phyloP scores from a whole-genome alignment of 2,888 invertebrate genomes.

The Agrotis ipsilon region DNA sequence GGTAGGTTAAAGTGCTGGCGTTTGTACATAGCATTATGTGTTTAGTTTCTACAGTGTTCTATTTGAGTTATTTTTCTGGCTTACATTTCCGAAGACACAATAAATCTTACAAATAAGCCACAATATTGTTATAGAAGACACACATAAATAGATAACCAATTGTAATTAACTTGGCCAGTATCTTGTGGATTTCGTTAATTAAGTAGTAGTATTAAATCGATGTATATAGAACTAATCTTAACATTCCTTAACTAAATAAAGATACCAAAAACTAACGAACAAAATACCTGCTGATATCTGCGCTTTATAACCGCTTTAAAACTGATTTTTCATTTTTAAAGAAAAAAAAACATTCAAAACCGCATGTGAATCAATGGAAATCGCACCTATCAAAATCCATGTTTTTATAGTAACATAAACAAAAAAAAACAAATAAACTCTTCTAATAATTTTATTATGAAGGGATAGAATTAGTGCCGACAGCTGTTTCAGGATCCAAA shows the following conservation, averaged over 20 bases:
- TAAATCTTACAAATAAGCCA: not conserved
- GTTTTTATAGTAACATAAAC: not conserved
- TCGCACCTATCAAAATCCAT: not conserved
- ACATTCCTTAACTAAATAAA: constrained; percentile 24
- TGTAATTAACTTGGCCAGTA: constrained; percentile 8
- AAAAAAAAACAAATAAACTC: too few species aligned
- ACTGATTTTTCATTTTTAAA: too few species aligned
- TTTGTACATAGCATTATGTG: too few species aligned
- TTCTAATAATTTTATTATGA: too few species aligned
- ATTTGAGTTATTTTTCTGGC: not conserved
- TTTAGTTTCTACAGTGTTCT: too few species aligned
- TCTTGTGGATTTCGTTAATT: constrained; percentile 7
- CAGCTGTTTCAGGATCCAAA: not conserved
- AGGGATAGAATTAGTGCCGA: constrained; percentile 5
- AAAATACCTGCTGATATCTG: not conserved
- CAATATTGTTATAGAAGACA: constrained; percentile 3
- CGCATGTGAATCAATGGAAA: not conserved
- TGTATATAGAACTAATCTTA: constrained; percentile 21
- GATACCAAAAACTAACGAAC: not conserved
- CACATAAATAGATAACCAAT: not conserved
- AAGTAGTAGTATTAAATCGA: constrained; percentile 25
- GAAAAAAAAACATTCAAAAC: not conserved
- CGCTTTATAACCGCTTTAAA: not conserved
- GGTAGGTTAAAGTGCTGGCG: too few species aligned
- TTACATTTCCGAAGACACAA: not conserved